Conservation (phyloP, 2,113 vertebrate genomes). For the Alectura lathami region DNA sequence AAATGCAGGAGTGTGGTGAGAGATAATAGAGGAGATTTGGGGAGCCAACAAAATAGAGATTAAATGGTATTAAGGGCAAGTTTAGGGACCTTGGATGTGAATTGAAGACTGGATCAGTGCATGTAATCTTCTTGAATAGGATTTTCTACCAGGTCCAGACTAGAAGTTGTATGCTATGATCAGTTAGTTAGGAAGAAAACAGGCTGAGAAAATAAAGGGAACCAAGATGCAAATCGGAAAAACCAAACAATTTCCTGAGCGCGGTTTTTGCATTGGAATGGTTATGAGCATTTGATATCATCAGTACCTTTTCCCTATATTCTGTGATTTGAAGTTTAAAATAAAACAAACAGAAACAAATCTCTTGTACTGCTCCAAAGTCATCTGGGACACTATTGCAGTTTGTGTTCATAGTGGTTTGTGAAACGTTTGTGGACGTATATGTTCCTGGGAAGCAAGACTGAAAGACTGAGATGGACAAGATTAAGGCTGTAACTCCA, state of each 20-base stretch:
- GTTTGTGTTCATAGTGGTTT: neutral
- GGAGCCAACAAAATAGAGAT: conserved; percentile 26
- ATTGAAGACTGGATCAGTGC: conserved; percentile 26
- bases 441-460: neutral
- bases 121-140: conserved; percentile 31
- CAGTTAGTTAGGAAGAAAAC: neutral
- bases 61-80: conserved; percentile 61
- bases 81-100: conserved; percentile 35
- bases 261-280: neutral
- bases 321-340: neutral
- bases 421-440: neutral
- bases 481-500: neutral
- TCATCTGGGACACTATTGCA: neutral
- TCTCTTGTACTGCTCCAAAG: neutral
- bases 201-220: neutral
- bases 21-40: neutral
- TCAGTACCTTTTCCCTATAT: neutral
- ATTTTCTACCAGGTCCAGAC: conserved; percentile 15
- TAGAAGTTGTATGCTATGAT: neutral
- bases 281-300: neutral
- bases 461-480: neutral
- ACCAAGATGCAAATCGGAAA: neutral
- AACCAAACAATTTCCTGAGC: neutral
- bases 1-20: neutral
- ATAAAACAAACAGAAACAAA: neutral